phyloP scores from a whole-genome alignment of 2,888 invertebrate genomes.

The Ormyrus nitidulus region DNA sequence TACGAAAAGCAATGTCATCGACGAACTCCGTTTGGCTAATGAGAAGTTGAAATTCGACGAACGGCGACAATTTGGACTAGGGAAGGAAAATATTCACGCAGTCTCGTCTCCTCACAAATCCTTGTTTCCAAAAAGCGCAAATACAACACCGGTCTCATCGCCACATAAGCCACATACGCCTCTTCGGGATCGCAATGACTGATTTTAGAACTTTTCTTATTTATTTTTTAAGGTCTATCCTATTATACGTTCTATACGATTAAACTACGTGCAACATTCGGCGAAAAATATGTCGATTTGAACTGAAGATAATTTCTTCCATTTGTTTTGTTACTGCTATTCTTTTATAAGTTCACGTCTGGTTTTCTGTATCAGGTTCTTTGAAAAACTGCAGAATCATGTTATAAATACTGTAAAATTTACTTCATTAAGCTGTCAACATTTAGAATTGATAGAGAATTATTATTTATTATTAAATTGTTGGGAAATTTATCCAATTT shows the following conservation, averaged over 20 bases:
- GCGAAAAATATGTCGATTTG: background rate
- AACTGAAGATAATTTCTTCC: slow-evolving; percentile 32
- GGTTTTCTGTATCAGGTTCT: slow-evolving; percentile 9
- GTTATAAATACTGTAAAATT: slow-evolving; percentile 44
- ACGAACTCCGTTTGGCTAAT: slow-evolving; percentile 43
- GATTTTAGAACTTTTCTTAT: slow-evolving; percentile 32
- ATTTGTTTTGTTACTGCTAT: slow-evolving; percentile 42
- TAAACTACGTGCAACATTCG: slow-evolving; percentile 9
- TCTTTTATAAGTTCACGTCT: slow-evolving; percentile 14
- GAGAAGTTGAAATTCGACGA: slow-evolving; percentile 47
- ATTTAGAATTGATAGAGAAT: slow-evolving; percentile 33
- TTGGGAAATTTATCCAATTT: slow-evolving; percentile 50
- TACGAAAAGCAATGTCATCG: slow-evolving; percentile 44
- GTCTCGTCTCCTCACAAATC: slow-evolving; percentile 50
- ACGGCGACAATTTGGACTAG: slow-evolving; percentile 44
- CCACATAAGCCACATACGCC: slow-evolving; percentile 54
- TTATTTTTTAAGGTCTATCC: slow-evolving; percentile 17
- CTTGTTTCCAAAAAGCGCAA: slow-evolving; percentile 51
- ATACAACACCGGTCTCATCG: slow-evolving; percentile 53
- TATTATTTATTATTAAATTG: slow-evolving; percentile 52
- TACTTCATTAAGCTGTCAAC: slow-evolving; percentile 30
- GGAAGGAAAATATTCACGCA: slow-evolving; percentile 53
- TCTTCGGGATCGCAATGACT: slow-evolving; percentile 56
- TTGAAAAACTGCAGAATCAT: slow-evolving; percentile 12
- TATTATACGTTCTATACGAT: background rate